A percentile compares a stretch with the other conserved stretches of the same genome.
These are phyloP conservation scores for Cheirogaleus major DNA, from an alignment of 2,797 vertebrate genomes.

Conservation along the genomic window DNA sequence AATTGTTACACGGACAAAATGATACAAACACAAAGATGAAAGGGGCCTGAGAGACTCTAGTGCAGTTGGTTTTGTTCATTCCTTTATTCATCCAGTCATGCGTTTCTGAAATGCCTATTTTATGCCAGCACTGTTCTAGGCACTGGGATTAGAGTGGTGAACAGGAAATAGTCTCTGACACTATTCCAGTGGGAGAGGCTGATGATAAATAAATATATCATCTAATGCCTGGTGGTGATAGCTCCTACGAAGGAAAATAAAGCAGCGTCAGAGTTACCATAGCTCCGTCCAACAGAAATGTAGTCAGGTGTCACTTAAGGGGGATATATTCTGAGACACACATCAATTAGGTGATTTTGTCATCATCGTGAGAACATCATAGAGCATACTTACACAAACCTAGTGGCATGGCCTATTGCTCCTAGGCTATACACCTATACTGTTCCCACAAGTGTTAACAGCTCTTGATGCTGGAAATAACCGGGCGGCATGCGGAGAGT, in stretches of 20 bases:
- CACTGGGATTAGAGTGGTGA: not conserved
- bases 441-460: too few species aligned
- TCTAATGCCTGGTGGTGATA: not conserved
- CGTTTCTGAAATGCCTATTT: not conserved
- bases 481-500: too few species aligned
- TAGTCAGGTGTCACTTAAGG: rapidly evolving
- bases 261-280: not conserved
- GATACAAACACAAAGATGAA: not conserved
- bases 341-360: not conserved
- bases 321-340: not conserved
- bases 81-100: not conserved
- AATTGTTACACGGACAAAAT: not conserved
- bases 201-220: not conserved
- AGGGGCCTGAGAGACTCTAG: not conserved
- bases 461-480: too few species aligned
- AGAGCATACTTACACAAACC: not conserved
- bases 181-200: not conserved
- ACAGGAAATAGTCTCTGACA: not conserved
- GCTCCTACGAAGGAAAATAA: not conserved
- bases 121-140: not conserved
- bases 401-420: not conserved
- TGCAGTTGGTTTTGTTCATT: not conserved
- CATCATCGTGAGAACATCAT: not conserved
- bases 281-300: not conserved
- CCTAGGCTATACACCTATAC: not conserved